Evolutionary conservation across 1,140 invertebrate species (phyloP).

Genomic region (Atta colombica): DNA sequence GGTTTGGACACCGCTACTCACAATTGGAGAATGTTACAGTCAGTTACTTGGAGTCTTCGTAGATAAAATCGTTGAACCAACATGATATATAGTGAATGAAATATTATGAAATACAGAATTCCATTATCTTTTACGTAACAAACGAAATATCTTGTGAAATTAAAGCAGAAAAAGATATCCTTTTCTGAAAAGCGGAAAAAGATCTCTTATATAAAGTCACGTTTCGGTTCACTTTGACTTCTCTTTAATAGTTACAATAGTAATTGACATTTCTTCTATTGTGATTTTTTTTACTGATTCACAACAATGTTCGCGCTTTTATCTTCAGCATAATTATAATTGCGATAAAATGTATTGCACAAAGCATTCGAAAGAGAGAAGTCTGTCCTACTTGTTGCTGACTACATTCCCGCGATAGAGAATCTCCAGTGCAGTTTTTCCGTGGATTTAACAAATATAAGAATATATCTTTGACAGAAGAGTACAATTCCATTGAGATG

Average conservation of each 20-base stretch:
- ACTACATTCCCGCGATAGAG: neutral
- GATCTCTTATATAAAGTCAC: conserved; percentile 29
- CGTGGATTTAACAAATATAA: conserved; percentile 37
- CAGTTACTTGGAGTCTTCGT: conserved; percentile 5
- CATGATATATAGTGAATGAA: neutral
- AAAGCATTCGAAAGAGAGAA: neutral
- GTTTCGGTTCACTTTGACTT: conserved; percentile 4
- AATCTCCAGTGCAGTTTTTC: neutral
- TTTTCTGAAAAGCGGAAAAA: neutral
- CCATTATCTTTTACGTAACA: conserved; percentile 7
- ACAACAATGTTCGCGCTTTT: neutral
- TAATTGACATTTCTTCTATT: neutral
- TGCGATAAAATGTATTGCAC: neutral
- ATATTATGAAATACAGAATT: neutral
- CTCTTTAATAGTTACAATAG: neutral
- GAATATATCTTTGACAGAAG: neutral
- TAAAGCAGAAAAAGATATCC: neutral
- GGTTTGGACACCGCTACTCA: neutral
- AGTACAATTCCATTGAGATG: conserved; percentile 34
- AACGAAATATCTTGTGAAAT: neutral
- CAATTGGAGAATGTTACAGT: conserved; percentile 23
- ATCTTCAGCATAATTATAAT: neutral
- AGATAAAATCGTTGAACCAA: conserved; percentile 6
- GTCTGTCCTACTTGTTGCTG: conserved; percentile 35
- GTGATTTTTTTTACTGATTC: neutral